Evolutionary conservation across 2,797 vertebrate genomes (phyloP).

Genomic region (Lacerta agilis): DNA sequence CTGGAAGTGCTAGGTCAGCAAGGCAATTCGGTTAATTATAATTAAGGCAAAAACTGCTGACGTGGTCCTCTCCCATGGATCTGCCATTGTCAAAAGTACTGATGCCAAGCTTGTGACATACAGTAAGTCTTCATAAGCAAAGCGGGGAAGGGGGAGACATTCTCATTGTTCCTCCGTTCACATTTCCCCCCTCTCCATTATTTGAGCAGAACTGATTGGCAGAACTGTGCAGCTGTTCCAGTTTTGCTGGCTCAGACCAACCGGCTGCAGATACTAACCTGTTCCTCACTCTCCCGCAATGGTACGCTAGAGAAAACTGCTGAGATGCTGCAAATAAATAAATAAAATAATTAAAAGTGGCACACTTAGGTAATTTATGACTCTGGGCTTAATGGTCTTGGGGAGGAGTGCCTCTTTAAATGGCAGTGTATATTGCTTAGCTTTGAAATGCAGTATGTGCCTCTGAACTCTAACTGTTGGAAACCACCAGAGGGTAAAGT

Average conservation of each 20-base stretch:
- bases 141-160: neutral
- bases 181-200: neutral
- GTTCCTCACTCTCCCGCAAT: neutral
- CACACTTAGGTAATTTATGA: neutral
- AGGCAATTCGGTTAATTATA: conserved; percentile 1
- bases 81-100: conserved; percentile 12
- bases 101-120: neutral
- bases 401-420: too few relatives aligned
- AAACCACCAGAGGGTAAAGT: too few relatives aligned
- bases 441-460: too few relatives aligned
- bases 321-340: neutral
- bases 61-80: neutral
- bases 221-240: neutral
- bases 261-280: neutral
- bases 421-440: too few relatives aligned
- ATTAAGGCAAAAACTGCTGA: neutral
- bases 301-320: neutral
- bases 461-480: too few relatives aligned
- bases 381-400: neutral
- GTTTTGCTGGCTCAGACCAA: neutral
- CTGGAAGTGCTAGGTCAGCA: neutral
- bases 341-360: neutral
- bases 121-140: neutral
- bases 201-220: neutral
- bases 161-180: neutral